Conservation (phyloP, 2,888 invertebrate species). For the Adelognathus sp. region DNA sequence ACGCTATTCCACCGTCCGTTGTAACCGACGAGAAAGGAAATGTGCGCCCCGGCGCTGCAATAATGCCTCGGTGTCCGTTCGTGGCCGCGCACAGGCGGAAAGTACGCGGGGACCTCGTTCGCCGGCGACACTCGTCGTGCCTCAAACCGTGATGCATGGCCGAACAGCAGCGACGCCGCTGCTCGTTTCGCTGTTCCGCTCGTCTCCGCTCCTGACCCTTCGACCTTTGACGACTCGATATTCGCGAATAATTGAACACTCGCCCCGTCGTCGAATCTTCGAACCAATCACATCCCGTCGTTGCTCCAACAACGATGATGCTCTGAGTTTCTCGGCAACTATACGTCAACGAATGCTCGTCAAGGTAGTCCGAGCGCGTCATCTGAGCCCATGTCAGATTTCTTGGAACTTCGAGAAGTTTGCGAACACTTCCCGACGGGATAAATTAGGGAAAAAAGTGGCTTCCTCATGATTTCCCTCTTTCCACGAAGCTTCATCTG, state of each 20-base stretch:
- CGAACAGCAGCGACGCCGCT: neutral
- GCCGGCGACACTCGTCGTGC: neutral
- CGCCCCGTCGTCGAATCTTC: conserved; percentile 36
- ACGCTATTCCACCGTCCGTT: conserved; percentile 19
- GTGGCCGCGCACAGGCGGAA: conserved; percentile 2
- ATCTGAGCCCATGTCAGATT: too few relatives aligned
- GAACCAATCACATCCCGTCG: conserved; percentile 33
- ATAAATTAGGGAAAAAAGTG: too few relatives aligned
- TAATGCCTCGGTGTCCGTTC: conserved; percentile 17
- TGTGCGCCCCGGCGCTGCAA: conserved; percentile 25
- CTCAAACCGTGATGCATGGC: neutral
- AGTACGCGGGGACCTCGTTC: neutral
- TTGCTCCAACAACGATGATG: conserved; percentile 2
- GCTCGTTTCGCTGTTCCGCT: neutral
- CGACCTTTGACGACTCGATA: conserved; percentile 57
- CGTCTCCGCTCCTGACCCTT: conserved; percentile 41
- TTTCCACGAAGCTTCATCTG: too few relatives aligned
- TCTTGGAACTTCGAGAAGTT: too few relatives aligned
- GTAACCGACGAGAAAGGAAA: conserved; percentile 41
- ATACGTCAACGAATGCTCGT: too few relatives aligned
- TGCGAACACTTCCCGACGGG: too few relatives aligned
- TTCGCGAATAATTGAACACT: conserved; percentile 57
- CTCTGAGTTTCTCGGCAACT: neutral
- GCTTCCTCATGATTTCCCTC: too few relatives aligned
- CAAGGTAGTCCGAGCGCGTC: too few relatives aligned